Base-by-base conservation (phyloP, 2,113 vertebrate species). In the Cyprinodon variegatus region DNA sequence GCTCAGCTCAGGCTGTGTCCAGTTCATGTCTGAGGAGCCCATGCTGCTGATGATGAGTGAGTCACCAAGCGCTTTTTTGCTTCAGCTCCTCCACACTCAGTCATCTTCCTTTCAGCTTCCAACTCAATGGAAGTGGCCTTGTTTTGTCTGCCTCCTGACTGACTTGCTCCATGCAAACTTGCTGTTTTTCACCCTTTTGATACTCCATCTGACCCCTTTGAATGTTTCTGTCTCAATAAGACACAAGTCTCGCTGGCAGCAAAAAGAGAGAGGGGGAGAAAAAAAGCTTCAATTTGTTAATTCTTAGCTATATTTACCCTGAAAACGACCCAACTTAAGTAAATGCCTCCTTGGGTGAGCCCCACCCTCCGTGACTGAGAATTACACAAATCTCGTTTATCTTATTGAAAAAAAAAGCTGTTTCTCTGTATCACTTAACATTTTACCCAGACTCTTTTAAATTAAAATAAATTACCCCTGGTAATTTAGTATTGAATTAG, bases 51-150 rank as follows among this genome's bases (percentile, higher is more conserved):
- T 85, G 83, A 75, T 68, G 81, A 87, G 83, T 93, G 91, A 91
- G 66, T 93, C 91, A 91, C 81, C 8, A 68, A 60, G 76, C 80
- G 50, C 50, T 57, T 57, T 81, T 89, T 80, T 82, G 83, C 78
- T 84, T 83, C 82, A 70, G 81, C 82, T 85, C 89, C 86, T 90
- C 86, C 89, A 85, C 91, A 82, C 87, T 85, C 87, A 83, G 79
- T 87, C 87, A 83, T 82, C 83, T 75, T 74, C 82, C 75, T 78
- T 85, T 90, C 84, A 80, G 88, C 84, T 85, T 57, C 64, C 68
- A 43, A 81, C 76, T 90, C 83, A 78, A 37, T 81, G 79, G 78
- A 77, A 90, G 80, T 73, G 84, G 83, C 78, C 83, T 85, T 83
- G 79, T 90, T 82, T 83, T 53, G 65, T 89, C 82, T 86, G 83